Evolutionary conservation across 37 sponge, comb jelly and placozoan genomes (phyloP), one percentile per base, ranked within the genome.

Genomic region (Diacarnus erythraeanus): DNA sequence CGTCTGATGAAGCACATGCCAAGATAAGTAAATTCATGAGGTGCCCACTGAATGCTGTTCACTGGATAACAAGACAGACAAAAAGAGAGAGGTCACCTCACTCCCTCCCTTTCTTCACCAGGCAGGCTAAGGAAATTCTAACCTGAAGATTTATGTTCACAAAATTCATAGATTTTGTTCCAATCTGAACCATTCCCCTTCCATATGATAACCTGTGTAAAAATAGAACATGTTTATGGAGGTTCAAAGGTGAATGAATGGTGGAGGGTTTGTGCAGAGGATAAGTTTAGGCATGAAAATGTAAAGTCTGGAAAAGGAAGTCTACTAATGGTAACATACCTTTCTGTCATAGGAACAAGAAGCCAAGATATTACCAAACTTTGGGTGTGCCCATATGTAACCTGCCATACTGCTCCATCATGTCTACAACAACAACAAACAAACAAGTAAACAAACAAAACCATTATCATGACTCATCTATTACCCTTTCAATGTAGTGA

Each of bases 381-480:
- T 96, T 1, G 99, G 99, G 81, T 98, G 99, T 35, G 95, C 92
- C 99, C 99, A 98, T n/a, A n/a, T 20, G 94, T 86, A 54, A 98
- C 87, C 72, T 98, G 99, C 99, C 99, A 98, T 26, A 96, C 99
- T 42, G 99, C 96, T 8, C 99, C 99, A 57, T 98, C 95, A 54
- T 98, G 99, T 0, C 99, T 96, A 71, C 20, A 69, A 17, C 21
- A 47, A 69, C 3, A 41, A 26, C 59, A 76, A 2, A 39, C 3
- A 10, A 41, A 41, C 57, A 15, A 21, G n/a, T 8, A 23, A 42
- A 25, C 23, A 2, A 72, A 54, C 9, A 20, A 60, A 4, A 17
- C 4, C 61, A 6, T 5, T 25, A 21, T 5, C 23, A 60, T 60
- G 23, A 65, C 33, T 34, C 29, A 17, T 6, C 27, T 31, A 30